Conservation (phyloP, 2,888 invertebrate genomes). For the Athetis lepigone region DNA sequence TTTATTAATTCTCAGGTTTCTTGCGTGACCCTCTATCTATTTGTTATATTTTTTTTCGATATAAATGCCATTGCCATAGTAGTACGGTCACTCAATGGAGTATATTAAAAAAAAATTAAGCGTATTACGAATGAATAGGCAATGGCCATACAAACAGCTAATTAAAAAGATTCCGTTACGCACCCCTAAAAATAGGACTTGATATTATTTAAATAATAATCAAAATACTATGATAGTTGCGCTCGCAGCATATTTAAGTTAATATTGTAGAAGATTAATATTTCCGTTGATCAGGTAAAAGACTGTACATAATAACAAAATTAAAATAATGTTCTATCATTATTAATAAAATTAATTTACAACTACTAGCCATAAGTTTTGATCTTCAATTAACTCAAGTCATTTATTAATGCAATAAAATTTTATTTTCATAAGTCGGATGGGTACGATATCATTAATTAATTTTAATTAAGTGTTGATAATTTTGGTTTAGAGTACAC, state of each 20-base stretch:
- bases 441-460: constrained; percentile 27
- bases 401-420: constrained; percentile 37
- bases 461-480: constrained; percentile 18
- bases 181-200: no score
- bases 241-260: not conserved
- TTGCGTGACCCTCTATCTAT: no score
- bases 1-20: no score
- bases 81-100: no score
- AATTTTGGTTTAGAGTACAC: constrained; percentile 12
- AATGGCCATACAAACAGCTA: no score
- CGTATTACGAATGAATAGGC: no score
- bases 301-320: not conserved
- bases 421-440: constrained; percentile 8
- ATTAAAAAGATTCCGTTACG: no score
- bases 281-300: not conserved
- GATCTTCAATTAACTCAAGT: constrained; percentile 26
- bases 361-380: not conserved
- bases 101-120: no score
- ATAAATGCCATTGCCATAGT: no score
- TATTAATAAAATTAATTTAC: constrained; percentile 13
- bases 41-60: no score
- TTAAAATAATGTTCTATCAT: constrained; percentile 12
- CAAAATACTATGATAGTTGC: no score
- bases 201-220: no score
- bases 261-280: not conserved